A percentile compares a stretch with the other conserved stretches of the same genome.
phyloP scores from a whole-genome alignment of 2,797 vertebrate genomes.

The Rhincodon typus region DNA sequence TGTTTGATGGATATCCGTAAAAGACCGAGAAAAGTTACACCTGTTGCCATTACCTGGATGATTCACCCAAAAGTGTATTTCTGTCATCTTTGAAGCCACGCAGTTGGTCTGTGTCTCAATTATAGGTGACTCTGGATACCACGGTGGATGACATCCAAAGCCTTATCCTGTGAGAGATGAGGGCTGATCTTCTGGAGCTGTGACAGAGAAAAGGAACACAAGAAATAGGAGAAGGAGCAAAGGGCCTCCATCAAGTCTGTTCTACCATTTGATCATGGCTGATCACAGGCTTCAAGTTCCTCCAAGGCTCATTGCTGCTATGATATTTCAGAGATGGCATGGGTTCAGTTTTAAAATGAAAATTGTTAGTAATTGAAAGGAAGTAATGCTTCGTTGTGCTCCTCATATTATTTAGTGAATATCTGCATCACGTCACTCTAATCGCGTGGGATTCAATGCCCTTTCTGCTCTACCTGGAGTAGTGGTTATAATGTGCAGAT shows the following conservation, averaged over 20 bases:
- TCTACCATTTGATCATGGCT: too few species aligned
- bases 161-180: too few species aligned
- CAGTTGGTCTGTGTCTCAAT: background rate
- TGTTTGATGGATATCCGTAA: background rate
- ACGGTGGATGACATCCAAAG: background rate
- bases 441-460: background rate
- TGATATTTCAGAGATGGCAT: background rate
- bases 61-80: background rate
- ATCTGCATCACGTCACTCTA: background rate
- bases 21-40: background rate
- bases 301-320: background rate
- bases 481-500: constrained; percentile 14
- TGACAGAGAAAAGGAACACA: background rate
- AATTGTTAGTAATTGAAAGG: background rate
- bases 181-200: background rate
- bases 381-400: background rate
- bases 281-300: too few species aligned
- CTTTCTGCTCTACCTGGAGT: background rate
- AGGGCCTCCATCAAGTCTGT: too few species aligned
- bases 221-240: too few species aligned
- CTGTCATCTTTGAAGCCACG: background rate
- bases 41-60: background rate
- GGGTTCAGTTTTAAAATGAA: background rate
- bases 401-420: background rate
- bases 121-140: background rate